phyloP scores from a whole-genome alignment of 2,113 vertebrate species.

The Turnix velox region DNA sequence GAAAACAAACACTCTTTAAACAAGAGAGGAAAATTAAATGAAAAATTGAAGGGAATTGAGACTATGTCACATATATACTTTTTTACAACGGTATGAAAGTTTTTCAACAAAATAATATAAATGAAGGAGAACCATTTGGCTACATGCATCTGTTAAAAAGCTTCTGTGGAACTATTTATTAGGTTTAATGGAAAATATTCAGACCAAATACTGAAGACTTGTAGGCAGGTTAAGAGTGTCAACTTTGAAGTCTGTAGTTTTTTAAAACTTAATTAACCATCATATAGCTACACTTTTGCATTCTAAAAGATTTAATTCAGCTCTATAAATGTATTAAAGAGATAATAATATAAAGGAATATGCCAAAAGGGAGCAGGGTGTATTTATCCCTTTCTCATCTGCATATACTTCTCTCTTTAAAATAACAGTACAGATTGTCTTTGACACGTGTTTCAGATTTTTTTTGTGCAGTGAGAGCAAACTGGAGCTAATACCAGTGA shows the following conservation, averaged over 20 bases:
- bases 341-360: not conserved
- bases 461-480: not conserved
- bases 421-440: not conserved
- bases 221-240: not conserved
- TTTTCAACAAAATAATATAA: not conserved
- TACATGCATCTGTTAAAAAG: not conserved
- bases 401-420: not conserved
- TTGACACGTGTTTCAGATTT: not conserved
- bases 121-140: not conserved
- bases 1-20: not conserved
- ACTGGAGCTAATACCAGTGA: not conserved
- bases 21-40: accelerated
- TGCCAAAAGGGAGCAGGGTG: not conserved
- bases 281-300: not conserved
- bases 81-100: not conserved
- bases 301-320: not conserved
- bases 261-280: not conserved
- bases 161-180: not conserved
- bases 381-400: not conserved
- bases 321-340: not conserved
- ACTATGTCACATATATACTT: not conserved
- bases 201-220: not conserved
- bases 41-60: not conserved
- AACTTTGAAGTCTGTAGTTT: not conserved
- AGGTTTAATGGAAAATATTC: not conserved